These are phyloP conservation scores for Aleiodes sp. DNA, from an alignment of 1,140 invertebrate genomes.

Conservation along the genomic window DNA sequence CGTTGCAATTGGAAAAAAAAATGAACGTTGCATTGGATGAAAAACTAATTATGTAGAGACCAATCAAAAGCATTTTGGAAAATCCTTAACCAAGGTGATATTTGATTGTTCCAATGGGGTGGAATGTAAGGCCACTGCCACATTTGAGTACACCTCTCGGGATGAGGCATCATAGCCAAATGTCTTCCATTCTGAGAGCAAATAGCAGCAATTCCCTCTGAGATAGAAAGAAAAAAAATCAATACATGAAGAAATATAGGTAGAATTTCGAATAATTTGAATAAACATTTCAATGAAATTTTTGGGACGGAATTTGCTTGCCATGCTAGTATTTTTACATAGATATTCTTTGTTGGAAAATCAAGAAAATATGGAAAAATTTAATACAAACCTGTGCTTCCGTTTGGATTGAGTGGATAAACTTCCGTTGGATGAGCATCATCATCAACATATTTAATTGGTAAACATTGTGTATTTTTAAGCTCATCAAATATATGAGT, in stretches of 20 bases:
- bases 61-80: constrained; percentile 92
- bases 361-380: background rate
- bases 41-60: constrained; percentile 62
- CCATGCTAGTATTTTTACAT: too few relatives aligned
- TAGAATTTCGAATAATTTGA: too few relatives aligned
- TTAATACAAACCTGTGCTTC: constrained; percentile 72
- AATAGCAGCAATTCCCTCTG: constrained; percentile 85
- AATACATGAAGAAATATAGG: too few relatives aligned
- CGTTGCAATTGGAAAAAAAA: too few relatives aligned
- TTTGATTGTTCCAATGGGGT: constrained; percentile 64
- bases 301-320: too few relatives aligned
- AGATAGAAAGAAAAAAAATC: constrained; percentile 30
- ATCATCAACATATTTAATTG: constrained; percentile 88
- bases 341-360: too few relatives aligned
- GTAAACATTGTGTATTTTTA: constrained; percentile 72
- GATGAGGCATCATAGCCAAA: constrained; percentile 98
- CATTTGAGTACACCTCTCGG: constrained; percentile 85
- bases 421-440: constrained; percentile 75
- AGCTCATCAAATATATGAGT: constrained; percentile 69
- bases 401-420: constrained; percentile 96
- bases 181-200: constrained; percentile 91
- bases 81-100: constrained; percentile 90
- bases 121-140: constrained; percentile 89
- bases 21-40: too few relatives aligned
- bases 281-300: too few relatives aligned